Percentiles rank a stretch among this genome's conserved stretches.
phyloP scores from a whole-genome alignment of 2,797 vertebrate species.

The Helarctos malayanus region DNA sequence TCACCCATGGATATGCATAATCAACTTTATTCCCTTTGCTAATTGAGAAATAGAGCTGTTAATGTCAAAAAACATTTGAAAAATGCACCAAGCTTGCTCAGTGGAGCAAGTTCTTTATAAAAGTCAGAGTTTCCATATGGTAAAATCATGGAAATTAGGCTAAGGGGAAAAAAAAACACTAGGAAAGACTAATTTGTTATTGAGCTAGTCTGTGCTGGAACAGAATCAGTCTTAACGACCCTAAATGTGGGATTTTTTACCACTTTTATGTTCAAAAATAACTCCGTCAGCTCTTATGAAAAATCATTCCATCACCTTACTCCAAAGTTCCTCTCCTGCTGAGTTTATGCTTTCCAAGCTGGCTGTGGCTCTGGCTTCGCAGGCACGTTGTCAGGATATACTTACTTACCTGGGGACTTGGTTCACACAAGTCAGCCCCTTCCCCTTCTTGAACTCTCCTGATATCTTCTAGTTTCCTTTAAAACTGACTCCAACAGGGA shows the following conservation, averaged over 20 bases:
- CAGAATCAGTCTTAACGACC: slow-evolving; percentile 59
- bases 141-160: slow-evolving; percentile 78
- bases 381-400: not conserved
- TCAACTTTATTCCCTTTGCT: slow-evolving; percentile 87
- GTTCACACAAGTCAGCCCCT: not conserved
- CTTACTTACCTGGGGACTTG: not conserved
- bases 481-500: not conserved
- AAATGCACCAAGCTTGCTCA: slow-evolving; percentile 77
- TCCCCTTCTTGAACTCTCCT: not conserved
- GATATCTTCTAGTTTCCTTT: slow-evolving; percentile 20
- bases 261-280: slow-evolving; percentile 66
- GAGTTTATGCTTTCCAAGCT: not conserved
- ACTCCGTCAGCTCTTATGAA: not conserved
- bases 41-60: slow-evolving; percentile 88
- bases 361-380: not conserved
- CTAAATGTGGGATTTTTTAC: slow-evolving; percentile 10
- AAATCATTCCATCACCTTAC: not conserved
- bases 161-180: not conserved
- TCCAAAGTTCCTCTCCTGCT: not conserved
- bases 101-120: slow-evolving; percentile 75
- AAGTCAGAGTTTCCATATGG: slow-evolving; percentile 84
- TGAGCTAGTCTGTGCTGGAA: slow-evolving; percentile 52
- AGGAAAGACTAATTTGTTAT: slow-evolving; percentile 68
- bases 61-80: slow-evolving; percentile 86
- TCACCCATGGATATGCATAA: slow-evolving; percentile 85